phyloP scores from a whole-genome alignment of 2,113 vertebrate genomes.

The Rafetus swinhoei region DNA sequence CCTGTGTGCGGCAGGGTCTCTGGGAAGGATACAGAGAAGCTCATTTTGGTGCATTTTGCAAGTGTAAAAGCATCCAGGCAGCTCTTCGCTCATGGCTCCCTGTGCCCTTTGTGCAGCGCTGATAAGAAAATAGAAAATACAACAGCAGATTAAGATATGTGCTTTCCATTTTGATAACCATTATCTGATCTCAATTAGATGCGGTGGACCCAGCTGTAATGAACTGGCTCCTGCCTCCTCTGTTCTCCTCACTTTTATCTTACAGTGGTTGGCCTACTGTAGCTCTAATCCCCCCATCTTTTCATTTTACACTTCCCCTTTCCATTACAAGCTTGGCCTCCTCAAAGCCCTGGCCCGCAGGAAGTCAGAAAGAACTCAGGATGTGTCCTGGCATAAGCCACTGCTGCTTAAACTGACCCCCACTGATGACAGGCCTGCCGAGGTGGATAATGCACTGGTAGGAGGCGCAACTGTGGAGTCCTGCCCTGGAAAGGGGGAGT shows the following conservation, averaged over 20 bases:
- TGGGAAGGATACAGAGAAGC: background rate
- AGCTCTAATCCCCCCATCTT: background rate
- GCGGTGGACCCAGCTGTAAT: background rate
- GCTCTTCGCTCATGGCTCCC: background rate
- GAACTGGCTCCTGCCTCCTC: background rate
- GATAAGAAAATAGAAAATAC: background rate
- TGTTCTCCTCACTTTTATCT: background rate
- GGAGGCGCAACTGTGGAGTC: background rate
- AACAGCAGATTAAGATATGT: background rate
- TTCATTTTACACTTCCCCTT: background rate
- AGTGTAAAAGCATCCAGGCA: background rate
- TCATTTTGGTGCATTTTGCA: too few species aligned
- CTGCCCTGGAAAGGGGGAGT: fast-evolving
- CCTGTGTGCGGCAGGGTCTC: background rate
- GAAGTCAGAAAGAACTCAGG: background rate
- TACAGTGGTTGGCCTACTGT: background rate
- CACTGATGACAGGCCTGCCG: background rate
- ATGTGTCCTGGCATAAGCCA: background rate
- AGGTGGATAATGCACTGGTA: background rate
- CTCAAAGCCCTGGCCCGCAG: background rate
- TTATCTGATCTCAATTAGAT: background rate
- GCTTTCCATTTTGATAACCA: background rate
- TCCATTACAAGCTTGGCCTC: background rate
- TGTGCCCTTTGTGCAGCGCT: background rate
- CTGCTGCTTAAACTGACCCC: background rate